Base-by-base conservation (phyloP, 2,888 invertebrate genomes). In the Ypsolopha sequella region DNA sequence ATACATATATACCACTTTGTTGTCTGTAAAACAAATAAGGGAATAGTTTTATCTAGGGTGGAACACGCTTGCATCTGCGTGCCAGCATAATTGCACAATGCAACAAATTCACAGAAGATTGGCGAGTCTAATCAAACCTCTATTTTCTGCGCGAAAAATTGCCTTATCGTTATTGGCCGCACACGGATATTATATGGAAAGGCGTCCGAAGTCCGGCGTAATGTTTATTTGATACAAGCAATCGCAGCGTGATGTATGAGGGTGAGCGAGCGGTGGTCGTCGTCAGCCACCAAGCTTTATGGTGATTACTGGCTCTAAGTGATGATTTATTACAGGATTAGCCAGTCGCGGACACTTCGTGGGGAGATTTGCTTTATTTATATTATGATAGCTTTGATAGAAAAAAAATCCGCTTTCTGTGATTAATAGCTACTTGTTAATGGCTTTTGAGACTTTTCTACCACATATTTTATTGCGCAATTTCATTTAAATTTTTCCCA, bases 311-410 rank as follows among this genome's bases (percentile, higher is more conserved):
- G 76, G 68, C 73, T 77, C 76, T 73, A 80, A 85, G 82, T 79
- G 75, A 81, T 85, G 85, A 86, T 85, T 82, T 85, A 85, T 85
- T 78, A 73, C 68, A 53, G 80, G 84, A 81, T 86, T 80, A 81
- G 73, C 67, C 66, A 67, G 73, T 66, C 81, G 75, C 70, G 75
- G 76, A 73, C 74, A 72, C 74, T 76, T 73, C 70, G 73, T 66
- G 76, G 74, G 75, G 76, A 75, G 73, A 79, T 80, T 76, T 71
- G 74, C 71, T 75, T 76, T 79, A 79, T 80, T 80, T 80, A 72
- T 76, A 79, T 72, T 76, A 76, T 76, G 77, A 76, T 75, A 61
- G 61, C 58, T 60, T 55, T 56, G 66, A 72, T 73, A 66, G 62
- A 65, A 71, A 76, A n/a, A 69, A 74, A 73, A 75, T 73, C 69